Evolutionary conservation across 1,140 invertebrate species (phyloP), one percentile per base, ranked within the genome.

Genomic region (Kradibia gibbosae): DNA sequence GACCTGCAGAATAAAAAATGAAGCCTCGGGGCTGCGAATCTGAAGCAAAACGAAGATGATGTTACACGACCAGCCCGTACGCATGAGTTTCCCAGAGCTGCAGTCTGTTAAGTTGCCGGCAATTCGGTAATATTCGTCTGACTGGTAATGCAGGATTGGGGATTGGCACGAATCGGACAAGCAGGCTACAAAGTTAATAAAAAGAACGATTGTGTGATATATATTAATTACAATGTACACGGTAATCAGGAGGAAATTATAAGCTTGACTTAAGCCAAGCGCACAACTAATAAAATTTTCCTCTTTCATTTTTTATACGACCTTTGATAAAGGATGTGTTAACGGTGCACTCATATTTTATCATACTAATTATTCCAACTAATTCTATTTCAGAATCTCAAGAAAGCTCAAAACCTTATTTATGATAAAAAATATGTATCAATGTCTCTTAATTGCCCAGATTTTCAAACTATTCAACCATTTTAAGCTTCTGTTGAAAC

Each of bases 81-180:
- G n/a, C 78, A 36, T 4, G 67, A 81, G 67, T 81, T 81, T 81
- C 57, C 79, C 79, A 65, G 60, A 42, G 79, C 57, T 75, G 13
- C 53, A 67, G 53, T 75, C 1, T n/a, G 25, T 50, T 25, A 22
- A 25, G 55, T 34, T 17, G 39, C 15, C 53, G 45, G 62, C 65
- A 45, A 57, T 79, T 57, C 31, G 62, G 0, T 55, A 55, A 36
- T 57, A 36, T 57, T 36, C 48, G 48, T 25, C 60, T 60, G 57
- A 25, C 57, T n/a, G n/a, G 25, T 13, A n/a, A 2, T 3, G 39
- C 17, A 39, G 22, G 8, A 45, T 13, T 15, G 39, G 20, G 42
- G 48, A 15, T 17, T 28, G 39, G n/a, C 3, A 67, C 10, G 65
- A 45, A 10, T 4, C 1, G 50, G 45, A 50, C 25, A 53, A 28